phyloP scores from a whole-genome alignment of 2,888 invertebrate species.

The Phengaris alcon region DNA sequence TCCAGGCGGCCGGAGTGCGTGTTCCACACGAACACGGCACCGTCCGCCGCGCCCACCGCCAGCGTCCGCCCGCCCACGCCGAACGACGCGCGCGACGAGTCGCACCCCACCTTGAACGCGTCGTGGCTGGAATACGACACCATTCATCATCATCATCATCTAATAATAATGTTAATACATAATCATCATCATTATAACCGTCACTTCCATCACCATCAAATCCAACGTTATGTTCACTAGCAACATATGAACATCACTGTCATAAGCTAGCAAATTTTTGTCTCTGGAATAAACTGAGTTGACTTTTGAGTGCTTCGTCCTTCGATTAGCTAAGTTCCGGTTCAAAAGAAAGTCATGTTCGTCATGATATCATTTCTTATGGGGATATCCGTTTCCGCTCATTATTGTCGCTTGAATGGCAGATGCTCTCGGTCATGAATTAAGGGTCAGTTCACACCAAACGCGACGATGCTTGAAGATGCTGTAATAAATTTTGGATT shows the following conservation, averaged over 20 bases:
- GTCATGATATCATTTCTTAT: background rate
- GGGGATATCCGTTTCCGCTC: constrained; percentile 2
- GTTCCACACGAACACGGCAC: constrained; percentile 95
- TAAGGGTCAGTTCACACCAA: no score
- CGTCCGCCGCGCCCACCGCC: constrained; percentile 95
- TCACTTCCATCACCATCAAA: no score
- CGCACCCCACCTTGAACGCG: constrained; percentile 96
- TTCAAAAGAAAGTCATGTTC: background rate
- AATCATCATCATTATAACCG: no score
- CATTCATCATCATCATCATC: background rate
- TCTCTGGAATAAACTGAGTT: no score
- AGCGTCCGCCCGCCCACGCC: constrained; percentile 94
- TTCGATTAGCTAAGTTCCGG: background rate
- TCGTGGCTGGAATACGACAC: constrained; percentile 85
- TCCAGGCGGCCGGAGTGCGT: constrained; percentile 86
- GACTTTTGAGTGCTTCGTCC: background rate
- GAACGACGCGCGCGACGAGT: constrained; percentile 95
- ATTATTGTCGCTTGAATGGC: background rate
- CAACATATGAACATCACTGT: no score
- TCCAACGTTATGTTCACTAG: no score
- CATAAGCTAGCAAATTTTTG: no score
- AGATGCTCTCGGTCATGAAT: background rate
- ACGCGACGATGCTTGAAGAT: no score
- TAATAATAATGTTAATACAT: background rate
- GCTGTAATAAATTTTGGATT: no score